These are phyloP conservation scores for Hypsopygia costalis DNA, from an alignment of 2,888 invertebrate species.

Conservation along the genomic window DNA sequence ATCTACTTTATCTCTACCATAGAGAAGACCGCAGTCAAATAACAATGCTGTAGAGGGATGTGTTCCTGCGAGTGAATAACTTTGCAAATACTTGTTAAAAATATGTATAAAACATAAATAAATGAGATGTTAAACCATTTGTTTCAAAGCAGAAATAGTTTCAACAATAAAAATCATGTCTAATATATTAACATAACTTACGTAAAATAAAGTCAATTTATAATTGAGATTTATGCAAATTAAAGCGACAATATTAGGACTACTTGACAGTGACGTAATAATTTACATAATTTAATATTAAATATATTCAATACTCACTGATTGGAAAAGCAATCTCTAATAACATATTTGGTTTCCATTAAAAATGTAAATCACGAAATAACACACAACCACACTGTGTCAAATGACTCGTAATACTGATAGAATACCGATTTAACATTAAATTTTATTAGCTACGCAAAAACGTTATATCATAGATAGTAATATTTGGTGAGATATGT, in stretches of 20 bases:
- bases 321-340: slow-evolving; percentile 5
- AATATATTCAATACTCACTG: slow-evolving; percentile 7
- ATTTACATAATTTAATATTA: neutral
- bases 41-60: no score
- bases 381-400: slow-evolving; percentile 4
- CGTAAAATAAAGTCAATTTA: no score
- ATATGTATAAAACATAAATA: no score
- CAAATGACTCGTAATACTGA: neutral
- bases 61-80: no score
- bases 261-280: neutral
- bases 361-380: slow-evolving; percentile 3
- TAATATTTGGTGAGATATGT: neutral
- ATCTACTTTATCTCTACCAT: no score
- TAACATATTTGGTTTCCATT: slow-evolving; percentile 9
- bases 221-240: neutral
- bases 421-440: neutral
- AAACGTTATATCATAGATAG: slow-evolving; percentile 5
- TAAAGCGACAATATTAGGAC: neutral
- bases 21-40: no score
- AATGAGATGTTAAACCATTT: no score
- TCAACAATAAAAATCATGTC: no score
- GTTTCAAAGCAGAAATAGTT: no score
- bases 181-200: no score
- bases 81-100: no score
- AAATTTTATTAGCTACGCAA: slow-evolving; percentile 3